Evolutionary conservation across 37 sponge, comb jelly and placozoan genomes (phyloP).

Genomic region (Chondrosia reniformis): DNA sequence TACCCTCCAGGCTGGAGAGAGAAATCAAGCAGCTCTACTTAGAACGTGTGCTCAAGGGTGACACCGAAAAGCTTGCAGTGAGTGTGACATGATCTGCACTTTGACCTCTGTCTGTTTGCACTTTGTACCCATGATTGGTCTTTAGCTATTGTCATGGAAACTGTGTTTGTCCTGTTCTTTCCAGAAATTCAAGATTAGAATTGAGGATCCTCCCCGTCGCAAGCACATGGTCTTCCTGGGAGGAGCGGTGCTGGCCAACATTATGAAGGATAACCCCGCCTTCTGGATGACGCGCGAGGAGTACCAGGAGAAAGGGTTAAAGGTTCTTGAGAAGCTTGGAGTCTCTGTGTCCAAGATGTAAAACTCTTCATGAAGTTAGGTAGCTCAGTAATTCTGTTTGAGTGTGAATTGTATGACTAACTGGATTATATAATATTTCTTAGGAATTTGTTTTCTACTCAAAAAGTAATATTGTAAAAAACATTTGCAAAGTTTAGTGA

Average conservation of each 20-base stretch:
- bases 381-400: too few species aligned
- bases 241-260: slow-evolving; percentile 97
- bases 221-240: slow-evolving; percentile 99
- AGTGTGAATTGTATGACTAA: too few species aligned
- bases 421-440: too few species aligned
- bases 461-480: too few species aligned
- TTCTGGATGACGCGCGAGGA: slow-evolving; percentile 99
- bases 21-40: slow-evolving; percentile 99
- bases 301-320: slow-evolving; percentile 95
- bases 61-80: slow-evolving; percentile 85
- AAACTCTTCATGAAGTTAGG: too few species aligned
- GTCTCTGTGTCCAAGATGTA: slow-evolving; percentile 70
- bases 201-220: slow-evolving; percentile 98
- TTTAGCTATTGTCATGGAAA: not conserved
- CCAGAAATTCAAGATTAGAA: slow-evolving; percentile 99
- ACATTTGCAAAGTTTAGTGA: too few species aligned
- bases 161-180: not conserved
- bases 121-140: not conserved
- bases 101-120: not conserved
- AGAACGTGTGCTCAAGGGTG: slow-evolving; percentile 94
- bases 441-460: too few species aligned
- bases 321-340: slow-evolving; percentile 95
- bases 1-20: slow-evolving; percentile 95
- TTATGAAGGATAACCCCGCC: slow-evolving; percentile 92
- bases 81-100: slow-evolving; percentile 3